Conservation (phyloP, 2,113 vertebrate species). For the Progne subis region DNA sequence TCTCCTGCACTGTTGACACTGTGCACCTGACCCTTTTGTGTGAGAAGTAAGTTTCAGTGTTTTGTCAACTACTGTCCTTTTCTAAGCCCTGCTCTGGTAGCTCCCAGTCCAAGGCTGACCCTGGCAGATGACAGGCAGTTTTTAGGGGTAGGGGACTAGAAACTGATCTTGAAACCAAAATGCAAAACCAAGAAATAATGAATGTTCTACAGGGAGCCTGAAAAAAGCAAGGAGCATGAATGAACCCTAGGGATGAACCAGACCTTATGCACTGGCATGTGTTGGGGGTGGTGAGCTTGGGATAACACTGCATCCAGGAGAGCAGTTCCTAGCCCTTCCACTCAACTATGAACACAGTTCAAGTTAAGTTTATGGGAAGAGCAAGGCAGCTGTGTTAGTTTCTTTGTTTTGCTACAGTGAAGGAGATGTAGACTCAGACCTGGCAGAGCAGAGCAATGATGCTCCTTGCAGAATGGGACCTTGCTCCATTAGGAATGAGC, state of each 20-base stretch:
- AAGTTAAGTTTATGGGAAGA: not conserved
- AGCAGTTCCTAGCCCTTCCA: not conserved
- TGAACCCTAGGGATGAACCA: not conserved
- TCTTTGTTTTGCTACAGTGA: not conserved
- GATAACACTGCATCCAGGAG: not conserved
- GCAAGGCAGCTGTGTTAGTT: accelerated
- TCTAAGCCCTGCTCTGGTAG: not conserved
- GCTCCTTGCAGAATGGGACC: not conserved
- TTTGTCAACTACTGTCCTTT: conserved; percentile 25
- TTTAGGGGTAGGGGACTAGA: not conserved
- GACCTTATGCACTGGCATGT: accelerated
- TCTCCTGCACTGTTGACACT: not conserved
- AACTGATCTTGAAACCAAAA: not conserved
- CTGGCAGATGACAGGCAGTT: not conserved
- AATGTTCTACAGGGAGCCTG: not conserved
- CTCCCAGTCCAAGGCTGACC: not conserved
- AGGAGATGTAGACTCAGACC: not conserved
- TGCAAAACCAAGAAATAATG: not conserved
- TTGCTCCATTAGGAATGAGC: accelerated
- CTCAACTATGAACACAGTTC: accelerated
- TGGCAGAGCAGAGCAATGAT: accelerated
- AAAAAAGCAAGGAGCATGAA: not conserved
- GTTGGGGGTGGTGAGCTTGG: not conserved
- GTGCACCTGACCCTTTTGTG: not conserved
- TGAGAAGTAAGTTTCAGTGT: not conserved